phyloP scores from a whole-genome alignment of 2,888 invertebrate species.

The Chesias legatella region DNA sequence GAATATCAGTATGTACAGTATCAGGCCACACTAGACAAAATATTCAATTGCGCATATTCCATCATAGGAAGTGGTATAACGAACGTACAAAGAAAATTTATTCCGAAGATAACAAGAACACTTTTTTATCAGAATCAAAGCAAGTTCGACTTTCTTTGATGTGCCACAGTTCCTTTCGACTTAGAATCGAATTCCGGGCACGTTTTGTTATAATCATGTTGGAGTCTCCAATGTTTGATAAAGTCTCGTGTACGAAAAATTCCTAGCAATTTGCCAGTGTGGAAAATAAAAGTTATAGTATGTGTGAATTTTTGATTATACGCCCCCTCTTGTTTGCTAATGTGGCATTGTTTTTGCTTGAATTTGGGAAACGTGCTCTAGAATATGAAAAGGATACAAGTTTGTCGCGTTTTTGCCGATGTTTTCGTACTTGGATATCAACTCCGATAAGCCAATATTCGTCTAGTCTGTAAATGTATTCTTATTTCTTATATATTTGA shows the following conservation, averaged over 20 bases:
- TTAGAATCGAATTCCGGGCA: constrained; percentile 61
- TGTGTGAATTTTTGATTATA: constrained; percentile 34
- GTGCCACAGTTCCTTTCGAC: constrained; percentile 58
- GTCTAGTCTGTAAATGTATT: neutral
- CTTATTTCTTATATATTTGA: neutral
- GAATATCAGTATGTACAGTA: neutral
- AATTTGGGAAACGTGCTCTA: constrained; percentile 25
- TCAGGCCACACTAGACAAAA: constrained; percentile 13
- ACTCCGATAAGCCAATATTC: constrained; percentile 5
- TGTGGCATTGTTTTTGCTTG: constrained; percentile 28
- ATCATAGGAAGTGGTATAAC: constrained; percentile 42
- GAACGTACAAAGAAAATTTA: constrained; percentile 47
- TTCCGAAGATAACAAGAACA: constrained; percentile 64
- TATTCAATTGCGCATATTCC: constrained; percentile 12
- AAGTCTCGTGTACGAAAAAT: constrained; percentile 69
- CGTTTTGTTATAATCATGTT: constrained; percentile 77
- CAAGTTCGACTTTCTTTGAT: constrained; percentile 67
- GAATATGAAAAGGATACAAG: constrained; percentile 22
- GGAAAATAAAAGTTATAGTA: constrained; percentile 43
- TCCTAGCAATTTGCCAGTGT: constrained; percentile 51
- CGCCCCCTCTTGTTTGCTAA: constrained; percentile 30
- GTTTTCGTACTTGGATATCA: constrained; percentile 21
- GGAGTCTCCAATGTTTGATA: constrained; percentile 73
- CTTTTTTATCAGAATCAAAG: constrained; percentile 71
- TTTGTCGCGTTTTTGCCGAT: constrained; percentile 15